A percentile compares a stretch with the other conserved stretches of the same genome.
Evolutionary conservation across 2,797 vertebrate species (phyloP).

Genomic region (Acanthis flammea): DNA sequence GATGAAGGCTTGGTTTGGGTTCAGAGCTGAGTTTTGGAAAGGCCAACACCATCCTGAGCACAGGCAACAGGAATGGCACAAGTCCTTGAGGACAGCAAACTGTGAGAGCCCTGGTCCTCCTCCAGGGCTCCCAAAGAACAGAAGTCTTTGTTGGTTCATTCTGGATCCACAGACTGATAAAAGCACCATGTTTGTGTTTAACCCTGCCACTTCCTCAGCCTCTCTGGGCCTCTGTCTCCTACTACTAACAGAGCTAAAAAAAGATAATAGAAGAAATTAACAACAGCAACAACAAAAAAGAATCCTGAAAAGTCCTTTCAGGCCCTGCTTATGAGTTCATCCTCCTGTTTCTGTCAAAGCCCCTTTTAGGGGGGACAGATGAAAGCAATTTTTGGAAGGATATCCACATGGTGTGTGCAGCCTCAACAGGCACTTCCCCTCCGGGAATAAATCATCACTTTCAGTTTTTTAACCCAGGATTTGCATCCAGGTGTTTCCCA

Average conservation of each 20-base stretch:
- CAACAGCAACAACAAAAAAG: neutral
- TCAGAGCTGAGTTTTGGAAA: neutral
- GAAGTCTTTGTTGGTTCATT: neutral
- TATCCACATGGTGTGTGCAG: fast-evolving
- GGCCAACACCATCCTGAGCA: neutral
- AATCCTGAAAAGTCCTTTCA: neutral
- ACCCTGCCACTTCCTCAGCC: neutral
- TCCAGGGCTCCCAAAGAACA: neutral
- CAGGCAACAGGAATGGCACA: neutral
- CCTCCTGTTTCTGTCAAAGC: neutral
- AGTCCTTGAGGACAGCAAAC: neutral
- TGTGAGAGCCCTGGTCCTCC: neutral
- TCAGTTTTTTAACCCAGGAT: neutral
- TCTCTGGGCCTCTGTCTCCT: neutral
- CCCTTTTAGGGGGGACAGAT: neutral
- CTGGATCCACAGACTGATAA: neutral
- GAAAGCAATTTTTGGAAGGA: neutral
- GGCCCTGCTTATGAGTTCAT: neutral
- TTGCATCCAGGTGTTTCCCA: neutral
- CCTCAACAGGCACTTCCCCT: neutral
- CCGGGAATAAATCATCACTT: neutral
- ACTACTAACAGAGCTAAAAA: neutral
- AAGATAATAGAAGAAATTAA: neutral
- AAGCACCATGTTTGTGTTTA: neutral
- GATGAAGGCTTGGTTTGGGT: neutral